Conservation (phyloP, 2,888 invertebrate species). For the Watsonalla cultraria region DNA sequence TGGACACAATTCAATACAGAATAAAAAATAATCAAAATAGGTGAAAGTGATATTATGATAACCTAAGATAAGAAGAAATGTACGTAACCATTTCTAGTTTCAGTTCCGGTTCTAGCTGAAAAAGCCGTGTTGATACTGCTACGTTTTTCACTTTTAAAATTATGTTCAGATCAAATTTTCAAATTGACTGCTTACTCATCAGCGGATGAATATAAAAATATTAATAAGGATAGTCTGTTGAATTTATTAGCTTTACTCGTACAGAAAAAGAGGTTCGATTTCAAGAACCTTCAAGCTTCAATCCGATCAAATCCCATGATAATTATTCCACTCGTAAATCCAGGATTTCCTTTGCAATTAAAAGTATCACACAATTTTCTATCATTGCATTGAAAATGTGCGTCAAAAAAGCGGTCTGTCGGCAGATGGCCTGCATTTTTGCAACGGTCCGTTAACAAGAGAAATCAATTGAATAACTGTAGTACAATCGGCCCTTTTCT, state of each 20-base stretch:
- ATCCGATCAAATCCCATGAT: neutral
- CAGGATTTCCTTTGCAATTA: neutral
- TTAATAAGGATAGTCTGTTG: too few species aligned
- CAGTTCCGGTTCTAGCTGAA: too few species aligned
- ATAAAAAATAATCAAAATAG: constrained; percentile 5
- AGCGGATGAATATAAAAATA: too few species aligned
- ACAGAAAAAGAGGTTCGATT: too few species aligned
- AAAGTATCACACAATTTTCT: neutral
- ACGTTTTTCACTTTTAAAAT: too few species aligned
- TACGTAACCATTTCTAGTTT: too few species aligned
- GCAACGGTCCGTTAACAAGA: constrained; percentile 7
- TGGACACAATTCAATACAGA: constrained; percentile 1
- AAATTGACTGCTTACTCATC: too few species aligned
- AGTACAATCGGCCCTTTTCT: constrained; percentile 34
- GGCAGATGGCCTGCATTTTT: constrained; percentile 10
- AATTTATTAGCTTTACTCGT: too few species aligned
- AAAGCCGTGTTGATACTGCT: too few species aligned
- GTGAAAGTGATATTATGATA: constrained; percentile 1
- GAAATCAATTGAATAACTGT: constrained; percentile 30
- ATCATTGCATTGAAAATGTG: neutral
- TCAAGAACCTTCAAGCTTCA: constrained; percentile 9
- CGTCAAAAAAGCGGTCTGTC: neutral
- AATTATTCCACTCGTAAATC: neutral
- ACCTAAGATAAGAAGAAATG: too few species aligned
- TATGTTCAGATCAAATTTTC: too few species aligned